Percentiles rank a stretch among this genome's conserved stretches.
Evolutionary conservation across 2,113 vertebrate genomes (phyloP).

Genomic region (Pedionomus torquatus): DNA sequence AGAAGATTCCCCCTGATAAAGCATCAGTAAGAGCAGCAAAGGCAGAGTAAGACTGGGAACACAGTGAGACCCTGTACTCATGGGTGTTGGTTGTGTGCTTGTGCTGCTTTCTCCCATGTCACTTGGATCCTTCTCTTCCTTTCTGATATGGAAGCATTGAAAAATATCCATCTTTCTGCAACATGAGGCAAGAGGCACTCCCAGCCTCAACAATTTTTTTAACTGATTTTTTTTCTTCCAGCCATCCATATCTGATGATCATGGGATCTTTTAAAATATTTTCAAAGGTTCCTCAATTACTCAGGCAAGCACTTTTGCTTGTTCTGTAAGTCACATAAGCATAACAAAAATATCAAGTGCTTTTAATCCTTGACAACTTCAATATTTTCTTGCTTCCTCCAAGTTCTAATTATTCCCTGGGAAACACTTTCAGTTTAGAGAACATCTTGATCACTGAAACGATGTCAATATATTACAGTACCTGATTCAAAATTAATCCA

Average conservation of each 20-base stretch:
- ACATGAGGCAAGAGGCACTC: background rate
- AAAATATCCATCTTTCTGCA: background rate
- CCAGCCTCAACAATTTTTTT: background rate
- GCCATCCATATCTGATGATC: background rate
- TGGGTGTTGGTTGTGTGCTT: accelerated
- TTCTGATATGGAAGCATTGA: background rate
- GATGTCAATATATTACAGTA: background rate
- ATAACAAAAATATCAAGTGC: background rate
- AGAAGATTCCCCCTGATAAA: background rate
- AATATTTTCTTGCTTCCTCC: background rate
- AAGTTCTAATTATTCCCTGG: background rate
- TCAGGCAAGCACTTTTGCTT: background rate
- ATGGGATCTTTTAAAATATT: background rate
- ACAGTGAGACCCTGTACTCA: background rate
- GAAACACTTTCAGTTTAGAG: background rate
- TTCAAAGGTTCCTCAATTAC: background rate
- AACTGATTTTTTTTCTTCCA: background rate
- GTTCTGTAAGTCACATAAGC: background rate
- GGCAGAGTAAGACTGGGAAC: background rate
- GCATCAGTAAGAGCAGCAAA: background rate
- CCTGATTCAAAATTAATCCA: constrained; percentile 28
- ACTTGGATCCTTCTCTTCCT: background rate
- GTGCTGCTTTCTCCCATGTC: background rate
- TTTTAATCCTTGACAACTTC: background rate
- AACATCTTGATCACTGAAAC: background rate